These are phyloP conservation scores for Coryphaenoides rupestris DNA, from an alignment of 2,113 vertebrate species.

Conservation along the genomic window DNA sequence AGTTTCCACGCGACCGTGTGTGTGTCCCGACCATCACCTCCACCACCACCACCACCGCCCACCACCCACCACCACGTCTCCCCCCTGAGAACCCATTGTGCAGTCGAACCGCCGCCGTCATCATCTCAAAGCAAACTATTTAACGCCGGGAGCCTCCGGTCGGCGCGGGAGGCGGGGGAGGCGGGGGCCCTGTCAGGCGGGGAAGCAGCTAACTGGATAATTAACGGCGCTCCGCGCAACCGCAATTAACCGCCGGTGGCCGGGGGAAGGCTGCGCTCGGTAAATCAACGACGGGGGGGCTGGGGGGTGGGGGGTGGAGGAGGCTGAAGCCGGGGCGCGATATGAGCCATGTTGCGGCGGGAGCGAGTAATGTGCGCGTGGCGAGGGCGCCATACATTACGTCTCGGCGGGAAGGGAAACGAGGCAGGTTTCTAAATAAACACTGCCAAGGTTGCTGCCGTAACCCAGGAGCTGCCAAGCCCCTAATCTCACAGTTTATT, in stretches of 20 bases:
- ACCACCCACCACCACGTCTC: too few relatives aligned
- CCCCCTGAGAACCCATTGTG: too few relatives aligned
- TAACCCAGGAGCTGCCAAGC: conserved; percentile 44
- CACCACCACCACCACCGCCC: too few relatives aligned
- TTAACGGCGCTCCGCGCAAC: conserved; percentile 50
- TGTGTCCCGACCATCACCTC: too few relatives aligned
- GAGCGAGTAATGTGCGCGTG: conserved; percentile 47
- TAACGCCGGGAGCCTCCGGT: too few relatives aligned
- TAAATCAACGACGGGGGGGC: conserved; percentile 30
- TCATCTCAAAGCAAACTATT: too few relatives aligned
- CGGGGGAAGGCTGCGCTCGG: conserved; percentile 31
- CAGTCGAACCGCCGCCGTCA: too few relatives aligned
- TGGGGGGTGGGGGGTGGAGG: too few relatives aligned
- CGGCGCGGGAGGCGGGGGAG: too few relatives aligned
- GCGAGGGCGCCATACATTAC: conserved; percentile 48
- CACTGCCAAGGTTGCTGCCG: conserved; percentile 50
- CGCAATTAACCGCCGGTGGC: conserved; percentile 60
- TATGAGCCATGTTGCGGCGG: conserved; percentile 35
- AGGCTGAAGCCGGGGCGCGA: conserved; percentile 34
- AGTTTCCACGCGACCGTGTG: too few relatives aligned
- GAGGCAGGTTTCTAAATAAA: conserved; percentile 61
- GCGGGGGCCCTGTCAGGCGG: too few relatives aligned
- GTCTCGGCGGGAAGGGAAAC: conserved; percentile 48
- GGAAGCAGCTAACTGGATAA: conserved; percentile 48
- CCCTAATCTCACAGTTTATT: conserved; percentile 58